These are phyloP conservation scores for Agraylea sexmaculata DNA, from an alignment of 1,140 invertebrate species.

Conservation along the genomic window DNA sequence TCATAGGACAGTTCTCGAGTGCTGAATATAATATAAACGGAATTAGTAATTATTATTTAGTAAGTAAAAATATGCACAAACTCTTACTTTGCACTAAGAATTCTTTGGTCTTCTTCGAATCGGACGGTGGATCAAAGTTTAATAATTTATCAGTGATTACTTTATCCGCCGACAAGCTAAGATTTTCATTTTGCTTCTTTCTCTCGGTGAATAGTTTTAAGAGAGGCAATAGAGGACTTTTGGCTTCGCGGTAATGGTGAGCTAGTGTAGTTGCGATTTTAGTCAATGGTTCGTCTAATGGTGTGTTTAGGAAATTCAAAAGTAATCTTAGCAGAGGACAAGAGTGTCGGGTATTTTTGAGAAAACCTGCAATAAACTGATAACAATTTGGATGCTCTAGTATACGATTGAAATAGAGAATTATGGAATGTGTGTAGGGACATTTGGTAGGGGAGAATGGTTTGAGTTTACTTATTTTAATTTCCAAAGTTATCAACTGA, in stretches of 20 bases:
- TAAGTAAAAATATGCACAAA: background rate
- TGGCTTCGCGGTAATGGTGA: constrained; percentile 10
- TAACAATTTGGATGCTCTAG: constrained; percentile 16
- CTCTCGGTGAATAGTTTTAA: constrained; percentile 14
- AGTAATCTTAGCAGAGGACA: constrained; percentile 17
- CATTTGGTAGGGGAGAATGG: constrained; percentile 14
- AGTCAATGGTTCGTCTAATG: constrained; percentile 18
- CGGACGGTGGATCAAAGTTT: constrained; percentile 7
- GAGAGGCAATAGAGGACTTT: constrained; percentile 14
- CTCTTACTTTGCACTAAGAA: constrained; percentile 19
- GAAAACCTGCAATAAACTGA: constrained; percentile 17
- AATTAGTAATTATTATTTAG: background rate
- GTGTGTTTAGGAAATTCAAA: constrained; percentile 14
- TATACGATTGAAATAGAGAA: constrained; percentile 17
- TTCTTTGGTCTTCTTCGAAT: constrained; percentile 12
- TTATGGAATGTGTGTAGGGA: constrained; percentile 18
- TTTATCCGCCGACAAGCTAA: constrained; percentile 5
- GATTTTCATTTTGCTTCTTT: constrained; percentile 6
- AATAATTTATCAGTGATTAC: constrained; percentile 11
- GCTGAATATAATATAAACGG: constrained; percentile 20
- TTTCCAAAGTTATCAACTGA: constrained; percentile 18
- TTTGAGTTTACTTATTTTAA: constrained; percentile 12
- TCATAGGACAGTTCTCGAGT: constrained; percentile 30
- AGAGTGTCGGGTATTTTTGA: constrained; percentile 15
- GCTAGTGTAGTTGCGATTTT: constrained; percentile 15